Conservation (phyloP, 2,888 invertebrate species). For the Sussaba pulchella region DNA sequence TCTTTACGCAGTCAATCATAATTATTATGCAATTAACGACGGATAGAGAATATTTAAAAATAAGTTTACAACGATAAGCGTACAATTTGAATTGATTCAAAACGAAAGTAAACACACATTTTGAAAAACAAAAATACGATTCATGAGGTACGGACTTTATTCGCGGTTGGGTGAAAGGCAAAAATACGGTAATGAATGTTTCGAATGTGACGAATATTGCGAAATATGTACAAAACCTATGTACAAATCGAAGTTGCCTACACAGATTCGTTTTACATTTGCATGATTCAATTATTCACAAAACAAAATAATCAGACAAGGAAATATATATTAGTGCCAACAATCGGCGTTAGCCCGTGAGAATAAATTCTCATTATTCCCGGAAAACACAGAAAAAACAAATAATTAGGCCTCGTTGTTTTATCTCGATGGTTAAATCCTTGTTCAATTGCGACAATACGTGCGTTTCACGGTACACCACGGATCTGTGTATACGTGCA, state of each 20-base stretch:
- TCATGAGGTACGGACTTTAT: slow-evolving; percentile 16
- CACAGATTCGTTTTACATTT: slow-evolving; percentile 71
- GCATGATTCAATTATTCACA: slow-evolving; percentile 68
- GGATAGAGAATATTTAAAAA: slow-evolving; percentile 31
- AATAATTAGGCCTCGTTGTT: slow-evolving; percentile 58
- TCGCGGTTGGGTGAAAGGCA: no score
- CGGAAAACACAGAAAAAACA: slow-evolving; percentile 18
- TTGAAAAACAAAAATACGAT: slow-evolving; percentile 6
- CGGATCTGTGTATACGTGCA: slow-evolving; percentile 51
- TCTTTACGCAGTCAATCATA: slow-evolving; percentile 5
- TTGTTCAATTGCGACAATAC: not conserved
- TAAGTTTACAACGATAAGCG: slow-evolving; percentile 62
- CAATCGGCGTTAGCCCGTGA: slow-evolving; percentile 65
- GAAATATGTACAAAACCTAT: slow-evolving; percentile 77
- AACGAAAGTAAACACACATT: not conserved
- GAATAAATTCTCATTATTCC: slow-evolving; percentile 56
- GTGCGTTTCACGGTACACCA: not conserved
- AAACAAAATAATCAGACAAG: no score
- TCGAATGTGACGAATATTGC: slow-evolving; percentile 74
- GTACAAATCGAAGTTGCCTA: slow-evolving; percentile 75
- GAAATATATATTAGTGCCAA: slow-evolving; percentile 52
- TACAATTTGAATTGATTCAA: slow-evolving; percentile 37
- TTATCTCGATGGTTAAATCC: slow-evolving; percentile 31
- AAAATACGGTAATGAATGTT: slow-evolving; percentile 73
- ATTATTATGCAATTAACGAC: slow-evolving; percentile 19